A percentile compares a stretch with the other conserved stretches of the same genome.
These are phyloP conservation scores for Leptarthrus brevirostris DNA, from an alignment of 2,888 invertebrate species.

Conservation along the genomic window DNA sequence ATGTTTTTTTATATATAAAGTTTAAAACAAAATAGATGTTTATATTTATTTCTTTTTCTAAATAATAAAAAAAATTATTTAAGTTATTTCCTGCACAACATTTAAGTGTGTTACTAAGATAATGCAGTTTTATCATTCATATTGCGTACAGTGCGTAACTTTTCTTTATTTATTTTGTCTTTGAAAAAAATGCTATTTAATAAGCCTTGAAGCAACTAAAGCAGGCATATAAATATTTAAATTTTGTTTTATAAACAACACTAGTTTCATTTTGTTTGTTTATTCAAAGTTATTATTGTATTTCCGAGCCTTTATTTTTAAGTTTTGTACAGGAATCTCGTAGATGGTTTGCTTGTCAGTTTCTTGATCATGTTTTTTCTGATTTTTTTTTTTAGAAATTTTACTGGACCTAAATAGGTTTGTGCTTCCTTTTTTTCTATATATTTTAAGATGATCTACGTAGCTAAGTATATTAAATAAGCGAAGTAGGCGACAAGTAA, in stretches of 20 bases:
- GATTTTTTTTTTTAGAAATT: neutral
- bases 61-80: too few relatives aligned
- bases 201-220: neutral
- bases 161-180: slow-evolving; percentile 24
- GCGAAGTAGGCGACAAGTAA: neutral
- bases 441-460: too few relatives aligned
- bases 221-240: too few relatives aligned
- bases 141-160: slow-evolving; percentile 10
- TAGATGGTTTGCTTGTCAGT: neutral
- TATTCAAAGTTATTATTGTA: neutral
- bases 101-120: too few relatives aligned
- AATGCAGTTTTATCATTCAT: slow-evolving; percentile 29
- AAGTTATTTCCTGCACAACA: too few relatives aligned
- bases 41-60: too few relatives aligned
- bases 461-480: neutral
- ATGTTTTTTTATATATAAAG: neutral
- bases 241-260: slow-evolving; percentile 22
- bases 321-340: slow-evolving; percentile 25
- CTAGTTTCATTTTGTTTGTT: slow-evolving; percentile 6
- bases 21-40: too few relatives aligned
- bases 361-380: neutral
- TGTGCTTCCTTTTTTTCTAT: too few relatives aligned
- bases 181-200: neutral
- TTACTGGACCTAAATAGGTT: too few relatives aligned
- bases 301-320: slow-evolving; percentile 26